phyloP scores from a whole-genome alignment of 92 coral and sea anemone species.

The Actinostola sp. region DNA sequence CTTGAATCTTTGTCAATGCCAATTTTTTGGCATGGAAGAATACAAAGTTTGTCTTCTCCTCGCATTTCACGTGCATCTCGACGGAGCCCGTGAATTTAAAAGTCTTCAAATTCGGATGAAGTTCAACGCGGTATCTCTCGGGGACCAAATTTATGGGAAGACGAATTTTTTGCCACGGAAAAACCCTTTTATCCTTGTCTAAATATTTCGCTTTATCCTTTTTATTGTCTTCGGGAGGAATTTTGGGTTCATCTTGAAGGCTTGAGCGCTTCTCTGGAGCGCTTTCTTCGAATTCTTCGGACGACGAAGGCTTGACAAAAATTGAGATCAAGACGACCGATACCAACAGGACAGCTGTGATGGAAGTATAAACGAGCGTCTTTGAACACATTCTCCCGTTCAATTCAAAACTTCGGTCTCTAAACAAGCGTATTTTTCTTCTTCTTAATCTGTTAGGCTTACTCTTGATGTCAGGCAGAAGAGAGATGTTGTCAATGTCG shows the following conservation, averaged over 20 bases:
- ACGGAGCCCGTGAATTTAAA: conserved; percentile 80
- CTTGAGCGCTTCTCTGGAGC: conserved; percentile 43
- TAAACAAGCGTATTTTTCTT: conserved; percentile 45
- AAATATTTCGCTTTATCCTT: conserved; percentile 20
- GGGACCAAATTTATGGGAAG: conserved; percentile 75
- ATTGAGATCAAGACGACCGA: conserved; percentile 68
- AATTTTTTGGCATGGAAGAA: conserved; percentile 68
- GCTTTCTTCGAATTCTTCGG: conserved; percentile 57
- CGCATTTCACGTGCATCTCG: conserved; percentile 51
- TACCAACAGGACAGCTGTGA: conserved; percentile 59
- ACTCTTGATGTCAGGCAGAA: conserved; percentile 71
- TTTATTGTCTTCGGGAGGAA: conserved; percentile 15
- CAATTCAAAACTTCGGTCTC: conserved; percentile 29
- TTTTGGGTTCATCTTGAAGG: conserved; percentile 39
- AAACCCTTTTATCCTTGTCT: conserved; percentile 19
- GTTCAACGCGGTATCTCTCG: conserved; percentile 58
- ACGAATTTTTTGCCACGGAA: conserved; percentile 55
- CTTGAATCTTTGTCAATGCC: conserved; percentile 26
- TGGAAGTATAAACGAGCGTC: conserved; percentile 60
- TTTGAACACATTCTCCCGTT: conserved; percentile 67
- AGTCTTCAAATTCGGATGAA: conserved; percentile 76
- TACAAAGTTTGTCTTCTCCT: conserved; percentile 54
- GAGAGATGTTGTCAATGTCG: conserved; percentile 72
- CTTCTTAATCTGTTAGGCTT: conserved; percentile 44
- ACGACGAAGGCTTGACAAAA: conserved; percentile 79